Conservation (phyloP, 2,113 vertebrate species). For the Nesoenas mayeri region DNA sequence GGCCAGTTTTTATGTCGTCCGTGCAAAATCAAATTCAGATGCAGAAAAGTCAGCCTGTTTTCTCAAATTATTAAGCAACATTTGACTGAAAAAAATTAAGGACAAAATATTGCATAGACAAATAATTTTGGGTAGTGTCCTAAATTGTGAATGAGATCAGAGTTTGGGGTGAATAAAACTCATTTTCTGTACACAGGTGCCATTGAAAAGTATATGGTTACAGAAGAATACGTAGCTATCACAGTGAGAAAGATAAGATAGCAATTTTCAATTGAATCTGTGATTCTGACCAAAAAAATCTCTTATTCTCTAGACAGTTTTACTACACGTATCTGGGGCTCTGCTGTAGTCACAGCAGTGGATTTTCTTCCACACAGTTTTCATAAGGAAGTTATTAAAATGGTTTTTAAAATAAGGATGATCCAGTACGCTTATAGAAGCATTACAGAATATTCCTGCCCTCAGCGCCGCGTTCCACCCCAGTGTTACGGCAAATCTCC, state of each 20-base stretch:
- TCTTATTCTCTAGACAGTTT: not conserved
- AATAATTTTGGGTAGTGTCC: not conserved
- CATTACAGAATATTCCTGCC: not conserved
- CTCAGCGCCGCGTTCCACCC: not conserved
- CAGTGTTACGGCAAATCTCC: not conserved
- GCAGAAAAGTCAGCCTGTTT: not conserved
- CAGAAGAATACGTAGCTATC: not conserved
- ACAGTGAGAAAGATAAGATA: not conserved
- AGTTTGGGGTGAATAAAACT: rapidly evolving
- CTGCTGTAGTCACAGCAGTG: not conserved
- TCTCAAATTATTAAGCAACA: not conserved
- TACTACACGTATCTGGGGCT: not conserved
- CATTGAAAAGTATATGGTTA: not conserved
- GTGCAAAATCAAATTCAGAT: not conserved
- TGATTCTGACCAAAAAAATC: not conserved
- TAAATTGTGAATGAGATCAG: not conserved
- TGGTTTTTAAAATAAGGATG: not conserved
- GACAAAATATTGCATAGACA: not conserved
- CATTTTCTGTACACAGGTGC: not conserved
- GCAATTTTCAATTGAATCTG: not conserved
- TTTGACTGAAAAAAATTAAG: not conserved
- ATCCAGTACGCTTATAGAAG: not conserved
- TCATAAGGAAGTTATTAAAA: not conserved
- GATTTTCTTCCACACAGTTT: not conserved
- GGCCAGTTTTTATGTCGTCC: not conserved